Percentiles rank a stretch among this genome's conserved stretches.
phyloP scores from a whole-genome alignment of 2,888 invertebrate genomes.

The Luperina nickerlii region DNA sequence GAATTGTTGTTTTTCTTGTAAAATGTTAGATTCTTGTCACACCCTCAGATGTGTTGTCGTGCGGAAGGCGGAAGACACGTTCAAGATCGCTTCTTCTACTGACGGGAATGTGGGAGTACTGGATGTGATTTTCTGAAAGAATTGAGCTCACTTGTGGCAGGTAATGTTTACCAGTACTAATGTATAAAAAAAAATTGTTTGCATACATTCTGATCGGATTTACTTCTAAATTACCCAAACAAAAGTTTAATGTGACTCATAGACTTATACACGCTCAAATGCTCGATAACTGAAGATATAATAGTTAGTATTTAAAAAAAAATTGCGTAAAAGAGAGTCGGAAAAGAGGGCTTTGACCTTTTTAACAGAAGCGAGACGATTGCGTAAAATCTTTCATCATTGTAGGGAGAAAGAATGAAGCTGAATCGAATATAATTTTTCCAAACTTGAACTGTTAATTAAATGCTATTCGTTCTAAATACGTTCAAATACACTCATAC shows the following conservation, averaged over 20 bases:
- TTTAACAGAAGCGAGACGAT: neutral
- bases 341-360: neutral
- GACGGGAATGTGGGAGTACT: slow-evolving; percentile 11
- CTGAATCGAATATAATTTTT: neutral
- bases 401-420: neutral
- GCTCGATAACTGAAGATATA: neutral
- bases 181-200: neutral
- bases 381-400: neutral
- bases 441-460: neutral
- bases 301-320: neutral
- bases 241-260: neutral
- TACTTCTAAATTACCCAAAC: neutral
- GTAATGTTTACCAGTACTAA: neutral
- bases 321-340: neutral
- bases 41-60: slow-evolving; percentile 16
- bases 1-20: slow-evolving; percentile 20
- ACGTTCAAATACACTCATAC: neutral
- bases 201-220: neutral
- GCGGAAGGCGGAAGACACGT: slow-evolving; percentile 50
- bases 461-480: neutral
- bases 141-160: neutral
- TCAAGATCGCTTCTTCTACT: slow-evolving; percentile 38
- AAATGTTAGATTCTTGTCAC: slow-evolving; percentile 49
- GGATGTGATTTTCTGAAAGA: slow-evolving; percentile 16
- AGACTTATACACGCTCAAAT: neutral